These are phyloP conservation scores for Catonia carolina DNA, from an alignment of 2,888 invertebrate genomes.

Conservation along the genomic window DNA sequence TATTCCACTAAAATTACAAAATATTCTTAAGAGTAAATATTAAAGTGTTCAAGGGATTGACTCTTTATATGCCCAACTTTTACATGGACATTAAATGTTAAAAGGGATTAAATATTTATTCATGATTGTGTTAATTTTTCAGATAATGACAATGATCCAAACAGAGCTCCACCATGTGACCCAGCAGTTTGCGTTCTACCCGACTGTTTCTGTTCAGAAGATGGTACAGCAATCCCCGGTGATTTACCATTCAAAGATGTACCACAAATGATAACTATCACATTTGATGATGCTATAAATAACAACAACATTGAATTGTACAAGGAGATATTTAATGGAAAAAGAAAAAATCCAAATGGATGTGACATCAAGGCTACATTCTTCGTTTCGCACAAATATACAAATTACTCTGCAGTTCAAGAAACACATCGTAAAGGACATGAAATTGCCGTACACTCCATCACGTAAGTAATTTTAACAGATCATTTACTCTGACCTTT, in stretches of 20 bases:
- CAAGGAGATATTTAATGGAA: slow-evolving; percentile 84
- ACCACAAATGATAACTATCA: slow-evolving; percentile 91
- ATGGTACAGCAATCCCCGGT: slow-evolving; percentile 79
- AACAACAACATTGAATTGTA: slow-evolving; percentile 91
- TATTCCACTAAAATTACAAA: too few species aligned
- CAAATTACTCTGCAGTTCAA: slow-evolving; percentile 88
- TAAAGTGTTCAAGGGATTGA: too few species aligned
- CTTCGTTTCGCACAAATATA: slow-evolving; percentile 89
- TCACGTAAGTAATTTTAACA: slow-evolving; percentile 62
- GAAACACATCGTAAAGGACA: slow-evolving; percentile 87
- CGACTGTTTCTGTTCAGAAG: slow-evolving; percentile 91
- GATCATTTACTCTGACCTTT: too few species aligned
- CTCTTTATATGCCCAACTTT: too few species aligned
- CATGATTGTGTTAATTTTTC: slow-evolving; percentile 37
- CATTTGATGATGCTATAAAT: slow-evolving; percentile 91
- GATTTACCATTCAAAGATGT: slow-evolving; percentile 77
- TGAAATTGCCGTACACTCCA: slow-evolving; percentile 89
- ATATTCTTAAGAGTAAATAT: too few species aligned
- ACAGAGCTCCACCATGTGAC: slow-evolving; percentile 86
- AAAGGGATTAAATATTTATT: slow-evolving; percentile 1
- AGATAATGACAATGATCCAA: slow-evolving; percentile 91
- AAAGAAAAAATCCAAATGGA: slow-evolving; percentile 86
- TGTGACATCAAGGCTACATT: slow-evolving; percentile 89
- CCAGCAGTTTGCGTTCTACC: slow-evolving; percentile 77
- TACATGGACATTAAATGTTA: too few species aligned